phyloP scores from a whole-genome alignment of 37 sponge, comb jelly and placozoan species.

The Cliona cf. orientalis region DNA sequence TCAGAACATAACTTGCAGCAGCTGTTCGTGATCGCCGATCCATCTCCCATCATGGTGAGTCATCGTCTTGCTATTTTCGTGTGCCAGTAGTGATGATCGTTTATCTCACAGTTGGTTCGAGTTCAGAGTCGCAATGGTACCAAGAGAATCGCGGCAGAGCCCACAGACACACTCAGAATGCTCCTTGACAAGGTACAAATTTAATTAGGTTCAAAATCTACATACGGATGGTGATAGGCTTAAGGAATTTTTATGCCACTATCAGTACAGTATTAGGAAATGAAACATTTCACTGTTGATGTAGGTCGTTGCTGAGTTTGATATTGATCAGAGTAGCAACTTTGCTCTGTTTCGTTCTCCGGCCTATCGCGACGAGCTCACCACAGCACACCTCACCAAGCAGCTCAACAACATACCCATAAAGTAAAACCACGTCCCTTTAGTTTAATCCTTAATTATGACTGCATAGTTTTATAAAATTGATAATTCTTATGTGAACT shows the following conservation, averaged over 20 bases:
- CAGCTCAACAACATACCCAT: conserved; percentile 51
- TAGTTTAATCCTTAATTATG: not conserved
- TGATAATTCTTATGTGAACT: not conserved
- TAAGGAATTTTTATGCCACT: too few species aligned
- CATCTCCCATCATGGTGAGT: too few species aligned
- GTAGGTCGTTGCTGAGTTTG: conserved; percentile 23
- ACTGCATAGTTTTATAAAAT: not conserved
- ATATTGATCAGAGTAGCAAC: conserved; percentile 8
- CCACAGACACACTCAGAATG: conserved; percentile 43
- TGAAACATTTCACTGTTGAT: too few species aligned
- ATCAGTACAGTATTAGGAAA: not conserved
- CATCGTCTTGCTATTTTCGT: not conserved
- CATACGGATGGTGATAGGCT: too few species aligned
- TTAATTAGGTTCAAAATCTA: not conserved
- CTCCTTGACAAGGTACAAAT: conserved; percentile 60
- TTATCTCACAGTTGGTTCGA: conserved; percentile 61
- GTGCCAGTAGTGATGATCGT: not conserved
- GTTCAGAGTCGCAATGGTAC: conserved; percentile 82
- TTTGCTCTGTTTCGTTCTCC: conserved; percentile 44
- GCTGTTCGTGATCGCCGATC: too few species aligned
- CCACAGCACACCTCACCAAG: conserved; percentile 7
- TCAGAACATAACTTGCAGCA: too few species aligned
- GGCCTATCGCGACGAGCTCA: conserved; percentile 27
- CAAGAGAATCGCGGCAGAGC: conserved; percentile 61
- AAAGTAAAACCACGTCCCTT: conserved; percentile 9